Conservation (phyloP, 1,140 invertebrate species). For the Brachionus manjavacas region DNA sequence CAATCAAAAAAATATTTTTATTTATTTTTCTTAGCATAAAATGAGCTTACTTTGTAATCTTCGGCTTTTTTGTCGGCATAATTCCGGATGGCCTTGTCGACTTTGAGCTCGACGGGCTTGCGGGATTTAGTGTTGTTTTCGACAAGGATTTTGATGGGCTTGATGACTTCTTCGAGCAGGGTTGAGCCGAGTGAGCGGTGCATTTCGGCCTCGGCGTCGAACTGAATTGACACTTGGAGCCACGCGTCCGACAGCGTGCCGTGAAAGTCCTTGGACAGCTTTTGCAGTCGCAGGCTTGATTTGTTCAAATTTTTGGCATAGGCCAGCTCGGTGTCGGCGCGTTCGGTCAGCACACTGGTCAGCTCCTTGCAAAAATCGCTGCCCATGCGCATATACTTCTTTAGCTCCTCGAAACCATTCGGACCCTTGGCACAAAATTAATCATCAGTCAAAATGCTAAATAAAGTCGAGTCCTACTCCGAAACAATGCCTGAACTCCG, state of each 20-base stretch:
- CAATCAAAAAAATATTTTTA: no score
- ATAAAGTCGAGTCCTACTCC: not conserved
- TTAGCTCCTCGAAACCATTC: constrained; percentile 84
- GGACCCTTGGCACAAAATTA: constrained; percentile 66
- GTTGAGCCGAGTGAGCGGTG: constrained; percentile 68
- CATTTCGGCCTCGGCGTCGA: constrained; percentile 1
- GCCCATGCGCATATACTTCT: constrained; percentile 83
- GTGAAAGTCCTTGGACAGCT: constrained; percentile 61
- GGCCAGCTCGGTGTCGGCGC: constrained; percentile 77
- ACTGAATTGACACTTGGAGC: not conserved
- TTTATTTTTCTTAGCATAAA: no score
- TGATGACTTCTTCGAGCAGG: constrained; percentile 77
- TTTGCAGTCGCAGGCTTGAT: constrained; percentile 74
- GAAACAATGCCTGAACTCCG: not conserved
- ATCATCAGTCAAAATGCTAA: not conserved
- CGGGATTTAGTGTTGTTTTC: constrained; percentile 69
- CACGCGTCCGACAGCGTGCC: constrained; percentile 19
- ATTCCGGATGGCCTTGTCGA: constrained; percentile 76
- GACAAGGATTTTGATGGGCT: constrained; percentile 70
- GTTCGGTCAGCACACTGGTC: constrained; percentile 77
- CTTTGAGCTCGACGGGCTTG: constrained; percentile 69
- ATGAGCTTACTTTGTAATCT: constrained; percentile 65
- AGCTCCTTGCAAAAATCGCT: constrained; percentile 89
- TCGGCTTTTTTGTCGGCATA: constrained; percentile 76
- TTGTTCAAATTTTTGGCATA: constrained; percentile 84